Conservation (phyloP, 2,888 invertebrate species). For the Phragmatobia fuliginosa region DNA sequence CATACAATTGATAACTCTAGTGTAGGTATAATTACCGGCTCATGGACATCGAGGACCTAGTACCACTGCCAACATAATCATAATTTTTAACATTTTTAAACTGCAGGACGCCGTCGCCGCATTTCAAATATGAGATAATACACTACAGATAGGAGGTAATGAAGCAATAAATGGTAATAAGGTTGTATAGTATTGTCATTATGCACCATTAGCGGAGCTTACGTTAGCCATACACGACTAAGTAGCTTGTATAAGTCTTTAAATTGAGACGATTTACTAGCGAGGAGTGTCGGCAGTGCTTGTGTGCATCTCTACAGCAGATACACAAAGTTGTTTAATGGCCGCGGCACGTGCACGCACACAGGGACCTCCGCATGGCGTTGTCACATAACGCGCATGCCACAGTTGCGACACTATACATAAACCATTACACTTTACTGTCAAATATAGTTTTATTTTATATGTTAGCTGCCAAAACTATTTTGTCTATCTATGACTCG, state of each 20-base stretch:
- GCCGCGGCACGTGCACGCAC: background rate
- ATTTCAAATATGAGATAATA: background rate
- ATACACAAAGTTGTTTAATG: background rate
- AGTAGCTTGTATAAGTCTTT: too few species aligned
- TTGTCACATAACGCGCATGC: background rate
- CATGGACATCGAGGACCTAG: background rate
- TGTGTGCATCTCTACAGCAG: background rate
- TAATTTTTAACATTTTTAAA: background rate
- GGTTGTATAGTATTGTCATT: background rate
- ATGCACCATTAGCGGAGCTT: background rate
- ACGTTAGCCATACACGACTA: background rate
- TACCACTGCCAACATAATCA: background rate
- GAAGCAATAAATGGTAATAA: conserved; percentile 22
- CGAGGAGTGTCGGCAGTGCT: background rate
- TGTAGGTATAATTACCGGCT: background rate
- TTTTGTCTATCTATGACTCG: too few species aligned
- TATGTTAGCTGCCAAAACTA: too few species aligned
- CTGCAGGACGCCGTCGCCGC: conserved; percentile 10
- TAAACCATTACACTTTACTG: background rate
- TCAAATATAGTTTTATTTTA: too few species aligned
- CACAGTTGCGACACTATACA: background rate
- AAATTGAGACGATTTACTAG: too few species aligned
- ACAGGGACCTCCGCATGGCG: background rate
- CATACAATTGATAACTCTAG: background rate
- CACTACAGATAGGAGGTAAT: conserved; percentile 8